Evolutionary conservation across 2,113 vertebrate genomes (phyloP).

Genomic region (Galemys pyrenaicus): DNA sequence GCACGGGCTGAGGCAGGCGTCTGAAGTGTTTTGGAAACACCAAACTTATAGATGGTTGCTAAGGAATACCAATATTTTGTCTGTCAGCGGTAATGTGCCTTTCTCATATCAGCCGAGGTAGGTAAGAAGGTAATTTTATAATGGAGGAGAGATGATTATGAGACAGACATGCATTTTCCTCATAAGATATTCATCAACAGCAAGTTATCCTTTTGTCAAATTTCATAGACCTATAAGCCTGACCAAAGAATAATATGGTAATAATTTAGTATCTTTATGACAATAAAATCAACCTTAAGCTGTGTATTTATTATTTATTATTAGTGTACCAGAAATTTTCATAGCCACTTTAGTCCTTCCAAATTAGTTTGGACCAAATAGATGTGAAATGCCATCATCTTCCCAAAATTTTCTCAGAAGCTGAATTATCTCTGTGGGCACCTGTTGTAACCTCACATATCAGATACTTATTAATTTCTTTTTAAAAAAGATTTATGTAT

Average conservation of each 20-base stretch:
- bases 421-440: background rate
- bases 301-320: background rate
- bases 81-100: background rate
- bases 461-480: background rate
- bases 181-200: background rate
- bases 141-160: background rate
- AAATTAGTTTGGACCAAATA: background rate
- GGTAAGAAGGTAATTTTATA: slow-evolving; percentile 44
- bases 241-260: background rate
- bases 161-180: background rate
- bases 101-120: background rate
- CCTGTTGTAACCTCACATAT: background rate
- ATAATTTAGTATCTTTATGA: background rate
- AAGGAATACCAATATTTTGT: slow-evolving; percentile 36
- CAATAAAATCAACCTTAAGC: background rate
- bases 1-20: background rate
- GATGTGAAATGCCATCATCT: background rate
- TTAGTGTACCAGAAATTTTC: background rate
- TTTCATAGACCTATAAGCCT: background rate
- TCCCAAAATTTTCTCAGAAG: background rate
- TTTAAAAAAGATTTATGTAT: no score
- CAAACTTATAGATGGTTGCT: slow-evolving; percentile 38
- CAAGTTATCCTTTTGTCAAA: background rate
- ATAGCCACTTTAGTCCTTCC: background rate
- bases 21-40: slow-evolving; percentile 51